These are phyloP conservation scores for Calypte anna DNA, from an alignment of 2,113 vertebrate species.

Conservation along the genomic window DNA sequence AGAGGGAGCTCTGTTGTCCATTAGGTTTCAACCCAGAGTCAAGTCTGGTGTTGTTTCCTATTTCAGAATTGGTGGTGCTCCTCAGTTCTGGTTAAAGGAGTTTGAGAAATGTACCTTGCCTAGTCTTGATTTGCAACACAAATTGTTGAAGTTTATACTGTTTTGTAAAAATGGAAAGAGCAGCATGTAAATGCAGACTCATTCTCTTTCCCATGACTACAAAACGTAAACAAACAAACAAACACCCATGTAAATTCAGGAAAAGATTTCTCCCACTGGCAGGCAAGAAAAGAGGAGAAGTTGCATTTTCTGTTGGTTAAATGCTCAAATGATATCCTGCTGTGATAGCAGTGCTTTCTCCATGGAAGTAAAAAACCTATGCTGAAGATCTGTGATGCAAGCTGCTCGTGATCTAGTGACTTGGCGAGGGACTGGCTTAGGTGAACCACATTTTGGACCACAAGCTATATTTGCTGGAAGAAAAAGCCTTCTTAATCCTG, in stretches of 20 bases:
- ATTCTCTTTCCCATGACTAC: not conserved
- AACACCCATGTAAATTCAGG: not conserved
- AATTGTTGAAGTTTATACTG: not conserved
- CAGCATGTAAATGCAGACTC: not conserved
- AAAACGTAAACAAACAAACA: conserved; percentile 17
- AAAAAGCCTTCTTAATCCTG: not conserved
- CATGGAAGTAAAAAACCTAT: not conserved
- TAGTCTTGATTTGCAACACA: not conserved
- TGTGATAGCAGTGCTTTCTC: not conserved
- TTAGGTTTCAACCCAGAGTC: not conserved
- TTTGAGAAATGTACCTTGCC: not conserved
- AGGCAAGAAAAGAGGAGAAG: not conserved
- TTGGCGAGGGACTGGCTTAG: fast-evolving
- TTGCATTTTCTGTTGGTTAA: not conserved
- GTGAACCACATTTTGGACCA: not conserved
- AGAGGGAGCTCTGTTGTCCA: not conserved
- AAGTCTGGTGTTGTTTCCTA: not conserved
- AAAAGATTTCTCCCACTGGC: not conserved
- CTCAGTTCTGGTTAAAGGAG: not conserved
- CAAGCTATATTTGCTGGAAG: not conserved
- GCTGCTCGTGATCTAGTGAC: not conserved
- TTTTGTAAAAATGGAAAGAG: not conserved
- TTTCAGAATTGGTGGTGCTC: not conserved
- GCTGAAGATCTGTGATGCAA: not conserved
- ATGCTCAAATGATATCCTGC: not conserved